Conservation (phyloP, 2,888 invertebrate species). For the Ormyrus rosae region DNA sequence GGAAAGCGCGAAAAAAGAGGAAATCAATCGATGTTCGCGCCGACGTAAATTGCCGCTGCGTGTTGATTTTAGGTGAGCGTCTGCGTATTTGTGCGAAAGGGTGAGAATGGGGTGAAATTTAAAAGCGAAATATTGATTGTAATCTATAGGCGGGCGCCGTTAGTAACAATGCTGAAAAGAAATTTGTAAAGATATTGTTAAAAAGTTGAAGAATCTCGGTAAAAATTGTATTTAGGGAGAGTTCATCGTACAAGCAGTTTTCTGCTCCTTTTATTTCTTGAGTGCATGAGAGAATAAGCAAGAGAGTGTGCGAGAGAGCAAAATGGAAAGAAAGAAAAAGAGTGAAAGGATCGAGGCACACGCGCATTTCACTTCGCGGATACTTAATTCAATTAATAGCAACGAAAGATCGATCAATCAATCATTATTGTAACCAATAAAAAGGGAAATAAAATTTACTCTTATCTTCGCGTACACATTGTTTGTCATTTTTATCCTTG, state of each 20-base stretch:
- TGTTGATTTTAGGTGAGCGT: too few relatives aligned
- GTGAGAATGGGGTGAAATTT: too few relatives aligned
- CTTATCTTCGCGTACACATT: background rate
- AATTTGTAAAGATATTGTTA: too few relatives aligned
- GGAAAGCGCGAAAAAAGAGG: background rate
- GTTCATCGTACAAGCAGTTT: too few relatives aligned
- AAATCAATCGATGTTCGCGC: background rate
- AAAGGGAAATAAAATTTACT: constrained; percentile 1
- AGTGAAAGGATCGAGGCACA: background rate
- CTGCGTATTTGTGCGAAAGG: too few relatives aligned
- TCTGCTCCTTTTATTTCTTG: too few relatives aligned
- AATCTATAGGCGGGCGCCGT: too few relatives aligned
- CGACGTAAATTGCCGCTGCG: background rate
- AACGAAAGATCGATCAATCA: background rate
- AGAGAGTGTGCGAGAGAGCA: background rate
- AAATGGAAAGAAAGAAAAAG: background rate
- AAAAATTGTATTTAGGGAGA: too few relatives aligned
- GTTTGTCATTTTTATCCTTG: background rate
- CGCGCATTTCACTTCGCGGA: background rate
- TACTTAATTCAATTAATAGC: background rate
- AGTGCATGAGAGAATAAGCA: too few relatives aligned
- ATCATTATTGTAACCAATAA: background rate
- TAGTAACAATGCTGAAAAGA: too few relatives aligned
- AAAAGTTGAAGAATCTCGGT: too few relatives aligned
- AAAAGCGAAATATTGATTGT: too few relatives aligned